A percentile compares a stretch with the other conserved stretches of the same genome.
phyloP scores from a whole-genome alignment of 2,888 invertebrate genomes.

The Drosophila fungiperda region DNA sequence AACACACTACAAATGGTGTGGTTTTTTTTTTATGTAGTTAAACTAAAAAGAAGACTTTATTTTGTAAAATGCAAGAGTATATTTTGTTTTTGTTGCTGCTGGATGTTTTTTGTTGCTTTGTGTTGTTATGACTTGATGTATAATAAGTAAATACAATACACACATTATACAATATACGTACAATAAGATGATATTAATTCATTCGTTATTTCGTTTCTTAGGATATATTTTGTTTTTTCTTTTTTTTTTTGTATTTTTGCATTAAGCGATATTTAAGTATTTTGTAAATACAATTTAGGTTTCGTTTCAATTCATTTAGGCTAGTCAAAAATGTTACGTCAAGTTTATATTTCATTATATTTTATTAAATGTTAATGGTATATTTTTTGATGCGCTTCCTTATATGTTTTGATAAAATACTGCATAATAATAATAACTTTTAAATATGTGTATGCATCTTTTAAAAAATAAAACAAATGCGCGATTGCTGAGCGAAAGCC shows the following conservation, averaged over 20 bases:
- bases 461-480: constrained; percentile 73
- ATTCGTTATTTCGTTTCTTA: constrained; percentile 51
- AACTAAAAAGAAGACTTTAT: constrained; percentile 83
- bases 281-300: constrained; percentile 77
- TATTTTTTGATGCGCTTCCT: constrained; percentile 51
- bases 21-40: constrained; percentile 68
- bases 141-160: constrained; percentile 71
- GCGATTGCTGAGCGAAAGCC: constrained; percentile 74
- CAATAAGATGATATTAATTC: constrained; percentile 57
- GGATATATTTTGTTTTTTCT: constrained; percentile 48
- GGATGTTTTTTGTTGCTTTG: constrained; percentile 50
- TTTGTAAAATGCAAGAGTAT: constrained; percentile 82
- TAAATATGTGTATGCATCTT: constrained; percentile 67
- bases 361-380: constrained; percentile 22
- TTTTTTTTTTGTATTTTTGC: constrained; percentile 32
- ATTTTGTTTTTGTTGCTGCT: constrained; percentile 60
- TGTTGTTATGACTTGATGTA: constrained; percentile 67
- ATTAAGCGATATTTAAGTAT: constrained; percentile 78
- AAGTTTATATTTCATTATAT: constrained; percentile 43
- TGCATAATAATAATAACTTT: constrained; percentile 71
- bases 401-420: constrained; percentile 69
- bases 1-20: constrained; percentile 43
- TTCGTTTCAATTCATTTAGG: constrained; percentile 77
- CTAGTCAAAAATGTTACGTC: constrained; percentile 73
- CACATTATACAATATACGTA: constrained; percentile 71